Evolutionary conservation across 2,888 invertebrate species (phyloP), one percentile per base, ranked within the genome.

Genomic region (Drosophila multiciliata): DNA sequence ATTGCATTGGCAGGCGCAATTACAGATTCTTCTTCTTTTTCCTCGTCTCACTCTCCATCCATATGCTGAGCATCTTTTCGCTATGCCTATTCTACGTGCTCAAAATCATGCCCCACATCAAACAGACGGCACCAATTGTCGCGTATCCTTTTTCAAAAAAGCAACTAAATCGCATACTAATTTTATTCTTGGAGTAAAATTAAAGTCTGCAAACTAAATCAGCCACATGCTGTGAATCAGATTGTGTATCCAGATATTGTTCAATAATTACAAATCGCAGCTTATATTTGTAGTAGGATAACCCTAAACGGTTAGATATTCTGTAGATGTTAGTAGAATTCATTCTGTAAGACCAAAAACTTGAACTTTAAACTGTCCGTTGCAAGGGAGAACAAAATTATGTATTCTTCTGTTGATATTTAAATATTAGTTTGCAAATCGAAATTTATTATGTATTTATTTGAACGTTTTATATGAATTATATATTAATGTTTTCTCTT

Each of bases 21-120:
- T 99, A 99, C 94, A 95, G 99, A 92, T 99, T 98, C 94, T 99
- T 99, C 95, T 99, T 99, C 94, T 97, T 99, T 95, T 99, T 99
- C 94, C 96, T 99, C 79, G 96, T 99, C 92, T 98, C 98, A 69
- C 95, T 99, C 77, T 98, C 98, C 91, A 95, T 98, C 91, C 99
- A 99, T 94, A 99, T 99, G 98, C 95, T 98, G 92, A 97, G 98
- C 94, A 98, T 99, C 94, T 98, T 99, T 94, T 96, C 96, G 67
- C 95, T 99, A 91, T 98, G 98, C 93, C 95, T 99, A 86, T 95
- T 98, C 92, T 99, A 96, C 94, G 97, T 99, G 79, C 95, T 99
- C 92, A 95, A 98, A 91, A 96, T 96, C 93, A 97, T 96, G 93
- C 96, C 97, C 80, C 95, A 95, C 78, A 94, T 98, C 90, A 95